A percentile compares a stretch with the other conserved stretches of the same genome.
phyloP scores from a whole-genome alignment of 2,797 vertebrate genomes.

The Myotis pilosus region DNA sequence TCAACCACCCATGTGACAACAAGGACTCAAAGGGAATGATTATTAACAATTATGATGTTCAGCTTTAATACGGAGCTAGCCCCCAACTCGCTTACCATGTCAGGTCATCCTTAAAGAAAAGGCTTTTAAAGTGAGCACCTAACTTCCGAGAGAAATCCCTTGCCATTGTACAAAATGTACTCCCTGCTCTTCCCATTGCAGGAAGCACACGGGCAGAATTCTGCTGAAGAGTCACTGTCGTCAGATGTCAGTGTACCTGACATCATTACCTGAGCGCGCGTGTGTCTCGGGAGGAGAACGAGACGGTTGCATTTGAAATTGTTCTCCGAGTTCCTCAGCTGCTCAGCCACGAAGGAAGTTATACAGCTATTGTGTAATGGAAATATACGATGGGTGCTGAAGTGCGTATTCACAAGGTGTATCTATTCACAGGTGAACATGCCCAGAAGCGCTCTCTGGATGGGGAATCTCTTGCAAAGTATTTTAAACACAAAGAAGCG shows the following conservation, averaged over 20 bases:
- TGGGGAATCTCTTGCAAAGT: constrained; percentile 16
- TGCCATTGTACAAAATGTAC: constrained; percentile 3
- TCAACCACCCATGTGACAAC: background rate
- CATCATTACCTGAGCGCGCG: background rate
- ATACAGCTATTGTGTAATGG: background rate
- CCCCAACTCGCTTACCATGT: background rate
- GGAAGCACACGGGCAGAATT: background rate
- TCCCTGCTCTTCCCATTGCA: background rate
- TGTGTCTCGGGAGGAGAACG: background rate
- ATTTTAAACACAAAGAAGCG: constrained; percentile 43
- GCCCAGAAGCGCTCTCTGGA: background rate
- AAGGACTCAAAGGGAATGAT: background rate
- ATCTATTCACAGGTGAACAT: background rate
- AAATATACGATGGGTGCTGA: background rate
- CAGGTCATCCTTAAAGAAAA: background rate
- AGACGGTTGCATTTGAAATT: constrained; percentile 25
- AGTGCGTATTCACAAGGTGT: background rate
- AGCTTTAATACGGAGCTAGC: constrained; percentile 21
- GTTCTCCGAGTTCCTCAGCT: background rate
- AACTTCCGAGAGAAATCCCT: background rate
- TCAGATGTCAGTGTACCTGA: background rate
- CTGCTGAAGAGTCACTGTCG: background rate
- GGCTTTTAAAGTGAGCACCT: background rate
- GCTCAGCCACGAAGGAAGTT: constrained; percentile 6
- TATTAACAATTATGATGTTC: background rate